phyloP scores from a whole-genome alignment of 2,113 vertebrate species.

The Hippocampus guttulatus region DNA sequence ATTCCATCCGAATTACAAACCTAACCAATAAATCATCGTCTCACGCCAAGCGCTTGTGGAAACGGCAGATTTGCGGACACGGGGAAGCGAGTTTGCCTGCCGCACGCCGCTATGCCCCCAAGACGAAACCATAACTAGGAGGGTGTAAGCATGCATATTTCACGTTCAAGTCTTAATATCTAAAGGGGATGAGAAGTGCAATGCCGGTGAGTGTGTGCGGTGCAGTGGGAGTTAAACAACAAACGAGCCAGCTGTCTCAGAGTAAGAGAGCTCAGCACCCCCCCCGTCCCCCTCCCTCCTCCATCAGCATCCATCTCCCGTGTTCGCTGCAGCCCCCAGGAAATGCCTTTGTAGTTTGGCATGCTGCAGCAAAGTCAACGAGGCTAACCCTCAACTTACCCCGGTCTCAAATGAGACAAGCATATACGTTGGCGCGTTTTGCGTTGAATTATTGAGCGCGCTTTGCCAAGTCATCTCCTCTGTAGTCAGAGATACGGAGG shows the following conservation, averaged over 20 bases:
- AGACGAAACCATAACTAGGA: constrained; percentile 60
- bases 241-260: constrained; percentile 56
- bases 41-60: constrained; percentile 6
- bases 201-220: constrained; percentile 29
- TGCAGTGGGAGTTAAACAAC: constrained; percentile 51
- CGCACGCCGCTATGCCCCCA: constrained; percentile 35
- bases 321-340: constrained; percentile 53
- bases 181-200: constrained; percentile 48
- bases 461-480: constrained; percentile 56
- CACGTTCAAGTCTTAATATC: constrained; percentile 59
- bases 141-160: constrained; percentile 65
- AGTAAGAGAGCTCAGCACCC: constrained; percentile 47
- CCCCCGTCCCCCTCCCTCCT: constrained; percentile 17
- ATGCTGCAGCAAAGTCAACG: constrained; percentile 47
- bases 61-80: constrained; percentile 20
- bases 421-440: constrained; percentile 55
- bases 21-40: neutral
- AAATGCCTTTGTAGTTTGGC: constrained; percentile 64
- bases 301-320: constrained; percentile 44
- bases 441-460: constrained; percentile 63
- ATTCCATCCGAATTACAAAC: neutral
- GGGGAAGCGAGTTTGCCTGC: constrained; percentile 21
- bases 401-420: constrained; percentile 55
- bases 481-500: constrained; percentile 56
- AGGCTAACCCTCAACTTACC: constrained; percentile 65